These are phyloP conservation scores for Microtus montanus DNA, from an alignment of 2,113 vertebrate species.

Conservation along the genomic window DNA sequence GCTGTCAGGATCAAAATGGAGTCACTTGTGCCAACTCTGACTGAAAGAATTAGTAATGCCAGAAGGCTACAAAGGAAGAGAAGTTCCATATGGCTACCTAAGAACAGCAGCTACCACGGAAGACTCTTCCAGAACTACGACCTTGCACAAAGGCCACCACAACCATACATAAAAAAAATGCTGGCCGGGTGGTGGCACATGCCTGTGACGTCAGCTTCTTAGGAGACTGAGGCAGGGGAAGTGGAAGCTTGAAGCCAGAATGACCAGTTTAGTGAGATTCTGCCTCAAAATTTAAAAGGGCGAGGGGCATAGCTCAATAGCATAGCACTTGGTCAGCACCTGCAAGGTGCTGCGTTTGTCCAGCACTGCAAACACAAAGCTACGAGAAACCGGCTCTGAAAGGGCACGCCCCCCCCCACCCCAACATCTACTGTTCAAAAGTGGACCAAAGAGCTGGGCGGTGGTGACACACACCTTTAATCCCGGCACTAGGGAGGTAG, in stretches of 20 bases:
- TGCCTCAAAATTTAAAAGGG: not conserved
- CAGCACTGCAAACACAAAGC: not conserved
- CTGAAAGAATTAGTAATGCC: not conserved
- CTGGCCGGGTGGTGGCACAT: not conserved
- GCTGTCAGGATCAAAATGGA: not conserved
- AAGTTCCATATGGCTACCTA: too few relatives aligned
- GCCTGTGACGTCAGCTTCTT: not conserved
- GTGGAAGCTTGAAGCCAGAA: not conserved
- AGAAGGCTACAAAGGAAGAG: not conserved
- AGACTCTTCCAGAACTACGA: not conserved
- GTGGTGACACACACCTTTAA: too few relatives aligned
- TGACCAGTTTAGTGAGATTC: not conserved
- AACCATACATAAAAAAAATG: not conserved
- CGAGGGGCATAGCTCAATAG: not conserved
- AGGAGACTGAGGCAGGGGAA: not conserved
- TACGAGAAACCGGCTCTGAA: not conserved
- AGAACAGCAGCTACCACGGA: not conserved
- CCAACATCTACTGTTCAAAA: not conserved
- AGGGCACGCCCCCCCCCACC: not conserved
- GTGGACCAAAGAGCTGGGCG: too few relatives aligned
- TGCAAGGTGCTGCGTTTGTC: not conserved
- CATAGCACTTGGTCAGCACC: not conserved
- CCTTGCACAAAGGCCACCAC: not conserved
- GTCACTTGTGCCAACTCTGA: not conserved
- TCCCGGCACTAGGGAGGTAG: too few relatives aligned